phyloP scores from a whole-genome alignment of 2,113 vertebrate genomes.

The Microtus ochrogaster region DNA sequence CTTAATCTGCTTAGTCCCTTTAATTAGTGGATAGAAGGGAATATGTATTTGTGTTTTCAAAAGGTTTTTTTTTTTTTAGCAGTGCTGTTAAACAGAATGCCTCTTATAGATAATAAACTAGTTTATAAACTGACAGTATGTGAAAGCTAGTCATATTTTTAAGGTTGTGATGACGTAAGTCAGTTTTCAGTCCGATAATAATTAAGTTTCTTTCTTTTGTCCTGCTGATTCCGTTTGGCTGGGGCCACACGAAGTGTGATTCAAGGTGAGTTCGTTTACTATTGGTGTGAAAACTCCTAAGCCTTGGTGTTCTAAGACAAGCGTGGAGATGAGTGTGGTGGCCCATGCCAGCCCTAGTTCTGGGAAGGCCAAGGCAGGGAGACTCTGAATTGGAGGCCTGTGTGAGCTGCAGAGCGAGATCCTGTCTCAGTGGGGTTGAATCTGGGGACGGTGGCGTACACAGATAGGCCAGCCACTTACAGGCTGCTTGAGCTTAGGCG shows the following conservation, averaged over 20 bases:
- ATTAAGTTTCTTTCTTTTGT: conserved; percentile 78
- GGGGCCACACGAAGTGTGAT: conserved; percentile 73
- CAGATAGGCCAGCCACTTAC: not conserved
- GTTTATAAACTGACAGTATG: conserved; percentile 34
- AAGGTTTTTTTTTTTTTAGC: conserved; percentile 24
- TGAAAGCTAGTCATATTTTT: conserved; percentile 62
- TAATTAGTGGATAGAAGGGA: conserved; percentile 46
- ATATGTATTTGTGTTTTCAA: conserved; percentile 33
- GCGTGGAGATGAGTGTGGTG: not conserved
- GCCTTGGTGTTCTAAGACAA: conserved; percentile 32
- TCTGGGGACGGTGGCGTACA: not conserved
- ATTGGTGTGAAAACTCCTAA: conserved; percentile 43
- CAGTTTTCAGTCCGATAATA: conserved; percentile 38
- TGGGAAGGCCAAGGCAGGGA: not conserved
- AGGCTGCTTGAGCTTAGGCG: too few species aligned
- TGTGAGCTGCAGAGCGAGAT: not conserved
- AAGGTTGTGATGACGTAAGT: conserved; percentile 51
- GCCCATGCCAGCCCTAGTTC: not conserved
- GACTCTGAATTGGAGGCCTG: not conserved
- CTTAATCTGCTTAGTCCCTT: conserved; percentile 64
- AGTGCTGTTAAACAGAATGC: conserved; percentile 19
- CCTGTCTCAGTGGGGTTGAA: not conserved
- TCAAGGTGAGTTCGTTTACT: conserved; percentile 83
- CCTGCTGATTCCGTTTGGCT: conserved; percentile 35
- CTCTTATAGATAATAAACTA: conserved; percentile 30